phyloP scores from a whole-genome alignment of 2,797 vertebrate genomes.

The Chiloscyllium punctatum region DNA sequence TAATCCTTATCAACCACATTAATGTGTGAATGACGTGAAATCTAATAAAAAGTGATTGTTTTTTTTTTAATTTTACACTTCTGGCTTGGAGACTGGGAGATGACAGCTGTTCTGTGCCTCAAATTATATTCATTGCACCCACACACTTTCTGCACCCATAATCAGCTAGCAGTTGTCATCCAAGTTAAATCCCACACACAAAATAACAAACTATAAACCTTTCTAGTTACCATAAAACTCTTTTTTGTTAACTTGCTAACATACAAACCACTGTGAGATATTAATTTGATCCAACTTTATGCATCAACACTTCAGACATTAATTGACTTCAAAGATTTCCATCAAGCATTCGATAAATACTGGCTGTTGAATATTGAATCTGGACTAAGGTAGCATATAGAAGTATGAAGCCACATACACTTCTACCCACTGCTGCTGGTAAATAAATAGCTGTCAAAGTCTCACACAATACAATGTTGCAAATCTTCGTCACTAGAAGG shows the following conservation, averaged over 20 bases:
- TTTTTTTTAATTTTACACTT: not conserved
- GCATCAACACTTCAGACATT: not conserved
- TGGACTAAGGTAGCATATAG: not conserved
- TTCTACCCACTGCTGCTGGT: not conserved
- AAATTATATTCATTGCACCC: not conserved
- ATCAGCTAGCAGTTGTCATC: constrained; percentile 15
- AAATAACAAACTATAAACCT: not conserved
- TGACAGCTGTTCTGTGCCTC: constrained; percentile 2
- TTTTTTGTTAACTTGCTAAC: not conserved
- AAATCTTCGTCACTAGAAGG: not conserved
- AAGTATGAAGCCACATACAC: not conserved
- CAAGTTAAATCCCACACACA: not conserved
- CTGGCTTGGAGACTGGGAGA: not conserved
- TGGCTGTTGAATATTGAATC: not conserved
- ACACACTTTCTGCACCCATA: not conserved
- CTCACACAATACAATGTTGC: not conserved
- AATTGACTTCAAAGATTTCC: not conserved
- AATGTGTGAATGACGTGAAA: no score
- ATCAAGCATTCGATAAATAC: not conserved
- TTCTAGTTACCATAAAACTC: not conserved
- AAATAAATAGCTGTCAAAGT: not conserved
- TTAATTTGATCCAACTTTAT: not conserved
- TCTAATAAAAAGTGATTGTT: no score
- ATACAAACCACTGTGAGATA: not conserved
- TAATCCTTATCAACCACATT: no score